Conservation (phyloP, 2,888 invertebrate genomes). For the Lampropteryx suffumata region DNA sequence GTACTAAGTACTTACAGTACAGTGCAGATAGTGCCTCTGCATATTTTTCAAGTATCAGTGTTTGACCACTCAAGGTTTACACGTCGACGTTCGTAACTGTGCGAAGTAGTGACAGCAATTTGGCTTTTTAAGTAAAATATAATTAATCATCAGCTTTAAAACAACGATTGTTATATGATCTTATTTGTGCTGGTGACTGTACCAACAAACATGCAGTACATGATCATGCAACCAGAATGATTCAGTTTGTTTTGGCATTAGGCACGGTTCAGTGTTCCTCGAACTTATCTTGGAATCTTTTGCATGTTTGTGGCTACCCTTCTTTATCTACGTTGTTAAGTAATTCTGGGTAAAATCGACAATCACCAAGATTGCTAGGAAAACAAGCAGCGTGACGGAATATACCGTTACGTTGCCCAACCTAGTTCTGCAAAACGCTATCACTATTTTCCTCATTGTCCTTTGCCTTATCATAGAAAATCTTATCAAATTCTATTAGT, state of each 20-base stretch:
- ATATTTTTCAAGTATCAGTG: too few relatives aligned
- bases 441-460: slow-evolving; percentile 25
- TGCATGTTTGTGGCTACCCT: not conserved
- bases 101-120: too few relatives aligned
- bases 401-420: not conserved
- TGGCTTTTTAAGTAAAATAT: too few relatives aligned
- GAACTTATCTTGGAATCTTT: not conserved
- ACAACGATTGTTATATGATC: too few relatives aligned
- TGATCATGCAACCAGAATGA: too few relatives aligned
- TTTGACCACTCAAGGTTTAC: too few relatives aligned
- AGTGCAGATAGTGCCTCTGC: too few relatives aligned
- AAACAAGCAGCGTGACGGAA: slow-evolving; percentile 7
- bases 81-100: too few relatives aligned
- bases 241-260: slow-evolving; percentile 3
- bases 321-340: not conserved
- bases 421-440: not conserved
- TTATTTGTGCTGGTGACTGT: too few relatives aligned
- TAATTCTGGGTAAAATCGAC: not conserved
- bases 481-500: slow-evolving; percentile 38
- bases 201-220: too few relatives aligned
- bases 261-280: not conserved
- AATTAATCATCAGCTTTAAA: too few relatives aligned
- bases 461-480: slow-evolving; percentile 19
- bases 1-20: too few relatives aligned
- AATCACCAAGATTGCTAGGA: not conserved